phyloP scores from a whole-genome alignment of 2,888 invertebrate genomes.

The Graphium colonna region DNA sequence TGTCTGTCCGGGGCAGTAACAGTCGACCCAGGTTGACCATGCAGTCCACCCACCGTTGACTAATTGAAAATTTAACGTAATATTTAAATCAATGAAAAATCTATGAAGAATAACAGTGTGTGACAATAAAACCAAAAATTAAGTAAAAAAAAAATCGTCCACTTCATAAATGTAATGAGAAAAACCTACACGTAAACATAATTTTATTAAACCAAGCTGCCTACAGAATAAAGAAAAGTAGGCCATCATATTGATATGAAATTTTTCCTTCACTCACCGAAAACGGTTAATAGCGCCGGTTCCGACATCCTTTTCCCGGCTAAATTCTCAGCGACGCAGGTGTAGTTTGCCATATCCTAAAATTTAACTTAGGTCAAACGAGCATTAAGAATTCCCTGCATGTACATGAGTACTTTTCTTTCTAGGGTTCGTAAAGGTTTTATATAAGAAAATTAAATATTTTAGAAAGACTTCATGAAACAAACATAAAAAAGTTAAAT shows the following conservation, averaged over 20 bases:
- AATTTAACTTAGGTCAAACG: constrained; percentile 31
- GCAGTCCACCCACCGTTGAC: constrained; percentile 97
- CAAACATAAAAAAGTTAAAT: too few relatives aligned
- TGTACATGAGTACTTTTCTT: too few relatives aligned
- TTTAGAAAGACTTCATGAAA: too few relatives aligned
- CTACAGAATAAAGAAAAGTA: constrained; percentile 19
- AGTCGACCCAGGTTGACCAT: constrained; percentile 94
- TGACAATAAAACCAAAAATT: too few relatives aligned
- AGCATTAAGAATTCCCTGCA: neutral
- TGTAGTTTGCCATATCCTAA: constrained; percentile 96
- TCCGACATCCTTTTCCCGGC: constrained; percentile 92
- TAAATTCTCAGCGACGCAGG: constrained; percentile 96
- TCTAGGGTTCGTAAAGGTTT: too few relatives aligned
- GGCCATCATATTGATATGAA: too few relatives aligned
- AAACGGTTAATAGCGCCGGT: constrained; percentile 92
- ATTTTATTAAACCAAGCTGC: constrained; percentile 11
- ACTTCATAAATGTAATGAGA: too few relatives aligned
- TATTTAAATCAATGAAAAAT: too few relatives aligned
- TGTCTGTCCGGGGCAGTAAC: constrained; percentile 86
- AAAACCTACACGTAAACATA: too few relatives aligned
- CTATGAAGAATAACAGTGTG: too few relatives aligned
- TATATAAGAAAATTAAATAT: too few relatives aligned
- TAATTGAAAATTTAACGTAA: constrained; percentile 48
- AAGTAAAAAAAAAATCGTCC: too few relatives aligned
- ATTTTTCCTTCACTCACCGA: constrained; percentile 83